Evolutionary conservation across 92 coral and sea anemone genomes (phyloP), one percentile per base, ranked within the genome.

Genomic region (Hydrozoanthus gracilis): DNA sequence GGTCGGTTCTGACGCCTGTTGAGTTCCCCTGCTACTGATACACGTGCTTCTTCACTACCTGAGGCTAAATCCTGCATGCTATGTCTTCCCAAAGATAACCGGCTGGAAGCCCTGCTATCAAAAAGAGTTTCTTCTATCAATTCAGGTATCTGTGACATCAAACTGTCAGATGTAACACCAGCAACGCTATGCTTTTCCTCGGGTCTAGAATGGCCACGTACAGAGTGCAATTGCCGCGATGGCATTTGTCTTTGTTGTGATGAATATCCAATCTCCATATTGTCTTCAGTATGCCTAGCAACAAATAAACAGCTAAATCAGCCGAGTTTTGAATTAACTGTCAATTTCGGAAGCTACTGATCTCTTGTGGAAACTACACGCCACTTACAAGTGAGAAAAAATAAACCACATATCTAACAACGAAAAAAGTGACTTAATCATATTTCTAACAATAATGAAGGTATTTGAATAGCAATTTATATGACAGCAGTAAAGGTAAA

Each of bases 91-190:
- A 64, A 4, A 58, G 83, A 78, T 71, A 46, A 7, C 3, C 85
- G 62, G 39, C 85, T 80, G 55, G 85, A 80, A 47, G 16, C 58
- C 45, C 74, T 80, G 46, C 75, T 80, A 20, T 80, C 85, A 44
- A 80, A 8, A 5, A 66, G 73, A 16, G 85, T 80, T 65, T 80
- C 85, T 39, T 80, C 85, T 47, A 80, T 80, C 27, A 80, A 35
- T 18, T 46, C 58, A 17, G 85, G 85, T 48, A 17, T 64, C 50
- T 80, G 85, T 18, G 62, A 47, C 15, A 17, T 47, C 13, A 62
- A 44, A 11, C 64, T 65, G 61, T 49, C 45, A 8, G 73, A 18
- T 13, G 74, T 13, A 18, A 48, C 16, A 66, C 75, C 49, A 17
- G 17, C 5, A 48, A 65, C 18, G 18, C 73, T 50, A 4, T n/a